phyloP scores from a whole-genome alignment of 2,888 invertebrate genomes.

The Bellardia pandia region DNA sequence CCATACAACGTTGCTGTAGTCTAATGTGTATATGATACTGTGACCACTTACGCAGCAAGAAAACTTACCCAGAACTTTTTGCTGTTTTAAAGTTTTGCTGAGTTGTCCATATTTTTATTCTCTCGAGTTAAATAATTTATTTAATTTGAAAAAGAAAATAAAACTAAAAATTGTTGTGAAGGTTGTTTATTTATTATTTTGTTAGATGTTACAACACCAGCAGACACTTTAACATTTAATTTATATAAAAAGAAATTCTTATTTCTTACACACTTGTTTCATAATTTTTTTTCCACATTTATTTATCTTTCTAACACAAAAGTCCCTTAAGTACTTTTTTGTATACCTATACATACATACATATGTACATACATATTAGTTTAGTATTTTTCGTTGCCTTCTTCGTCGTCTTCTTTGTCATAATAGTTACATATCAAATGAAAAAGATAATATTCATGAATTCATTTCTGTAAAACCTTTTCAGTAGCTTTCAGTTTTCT shows the following conservation, averaged over 20 bases:
- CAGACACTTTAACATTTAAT: constrained; percentile 32
- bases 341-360: background rate
- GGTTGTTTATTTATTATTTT: constrained; percentile 12
- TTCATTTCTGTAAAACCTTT: constrained; percentile 32
- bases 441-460: constrained; percentile 49
- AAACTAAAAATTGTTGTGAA: constrained; percentile 18
- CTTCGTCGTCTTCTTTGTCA: background rate
- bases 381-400: background rate
- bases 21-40: background rate
- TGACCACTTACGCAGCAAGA: background rate
- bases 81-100: constrained; percentile 24
- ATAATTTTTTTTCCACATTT: constrained; percentile 12
- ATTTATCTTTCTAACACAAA: constrained; percentile 3
- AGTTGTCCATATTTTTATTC: constrained; percentile 9
- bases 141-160: constrained; percentile 17
- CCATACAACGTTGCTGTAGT: background rate
- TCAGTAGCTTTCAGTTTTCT: background rate
- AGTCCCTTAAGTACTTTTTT: constrained; percentile 36
- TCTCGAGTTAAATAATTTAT: constrained; percentile 36
- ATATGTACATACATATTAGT: too few species aligned
- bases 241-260: constrained; percentile 8
- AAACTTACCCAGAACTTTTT: background rate
- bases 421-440: background rate
- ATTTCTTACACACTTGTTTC: background rate
- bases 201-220: background rate